Conservation (phyloP, 2,113 vertebrate species). For the Leuciscus idus region DNA sequence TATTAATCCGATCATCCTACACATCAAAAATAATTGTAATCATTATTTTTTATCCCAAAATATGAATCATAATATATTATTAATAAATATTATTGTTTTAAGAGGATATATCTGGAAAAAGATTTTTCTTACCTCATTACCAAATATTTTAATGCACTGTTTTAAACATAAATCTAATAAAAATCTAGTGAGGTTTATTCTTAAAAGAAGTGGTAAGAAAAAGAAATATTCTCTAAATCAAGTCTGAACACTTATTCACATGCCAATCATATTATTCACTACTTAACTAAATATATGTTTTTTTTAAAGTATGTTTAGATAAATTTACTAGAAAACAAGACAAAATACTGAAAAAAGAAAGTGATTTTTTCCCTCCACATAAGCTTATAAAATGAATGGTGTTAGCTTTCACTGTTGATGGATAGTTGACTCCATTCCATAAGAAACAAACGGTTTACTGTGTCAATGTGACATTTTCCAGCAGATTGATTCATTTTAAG, state of each 20-base stretch:
- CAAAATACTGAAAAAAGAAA: constrained; percentile 1
- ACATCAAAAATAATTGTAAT: not conserved
- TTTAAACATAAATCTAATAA: not conserved
- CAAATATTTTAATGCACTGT: not conserved
- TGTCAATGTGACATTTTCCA: not conserved
- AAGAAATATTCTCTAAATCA: not conserved
- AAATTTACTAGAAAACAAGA: not conserved
- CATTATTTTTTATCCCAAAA: not conserved
- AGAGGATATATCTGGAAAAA: not conserved
- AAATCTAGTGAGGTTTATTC: not conserved
- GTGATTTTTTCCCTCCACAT: not conserved
- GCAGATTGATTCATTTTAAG: not conserved
- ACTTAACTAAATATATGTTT: not conserved
- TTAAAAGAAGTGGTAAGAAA: not conserved
- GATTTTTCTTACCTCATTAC: not conserved
- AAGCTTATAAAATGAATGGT: not conserved
- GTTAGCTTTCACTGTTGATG: not conserved
- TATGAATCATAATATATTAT: not conserved
- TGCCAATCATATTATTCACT: too few relatives aligned
- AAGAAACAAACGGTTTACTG: not conserved
- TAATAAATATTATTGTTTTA: not conserved
- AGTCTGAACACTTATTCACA: not conserved
- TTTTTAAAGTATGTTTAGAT: not conserved
- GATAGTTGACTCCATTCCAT: not conserved
- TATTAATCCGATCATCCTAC: not conserved